Evolutionary conservation across 2,888 invertebrate species (phyloP).

Genomic region (Spatulosminthurus flaviceps): DNA sequence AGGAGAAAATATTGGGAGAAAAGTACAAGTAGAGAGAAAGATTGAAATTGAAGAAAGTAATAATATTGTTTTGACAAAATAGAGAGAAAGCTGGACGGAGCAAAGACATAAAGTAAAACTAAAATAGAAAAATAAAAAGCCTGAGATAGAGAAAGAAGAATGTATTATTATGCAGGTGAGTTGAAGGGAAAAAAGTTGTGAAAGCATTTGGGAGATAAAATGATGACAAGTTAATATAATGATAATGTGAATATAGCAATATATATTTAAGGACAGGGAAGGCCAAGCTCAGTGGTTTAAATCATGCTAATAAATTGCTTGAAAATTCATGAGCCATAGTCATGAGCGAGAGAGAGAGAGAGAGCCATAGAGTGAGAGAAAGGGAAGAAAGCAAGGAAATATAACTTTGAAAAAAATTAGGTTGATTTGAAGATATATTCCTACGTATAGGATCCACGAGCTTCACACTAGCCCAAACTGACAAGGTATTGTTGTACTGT

Average conservation of each 20-base stretch:
- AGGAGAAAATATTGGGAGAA: no score
- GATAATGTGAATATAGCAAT: slow-evolving; percentile 37
- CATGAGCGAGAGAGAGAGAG: not conserved
- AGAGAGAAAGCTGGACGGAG: no score
- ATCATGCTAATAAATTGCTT: slow-evolving; percentile 34
- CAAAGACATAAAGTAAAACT: no score
- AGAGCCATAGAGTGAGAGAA: not conserved
- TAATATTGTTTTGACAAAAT: no score
- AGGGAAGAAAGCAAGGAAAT: not conserved
- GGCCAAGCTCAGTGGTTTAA: slow-evolving; percentile 28
- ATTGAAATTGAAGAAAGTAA: no score
- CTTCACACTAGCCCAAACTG: slow-evolving; percentile 10
- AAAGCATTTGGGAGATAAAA: slow-evolving; percentile 33
- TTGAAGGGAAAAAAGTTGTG: not conserved
- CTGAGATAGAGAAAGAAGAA: slow-evolving; percentile 1
- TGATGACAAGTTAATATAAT: slow-evolving; percentile 47
- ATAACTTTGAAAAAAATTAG: slow-evolving; percentile 36
- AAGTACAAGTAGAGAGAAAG: no score
- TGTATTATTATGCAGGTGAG: not conserved
- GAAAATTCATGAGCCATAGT: slow-evolving; percentile 24
- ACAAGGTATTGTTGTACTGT: slow-evolving; percentile 49
- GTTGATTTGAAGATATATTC: slow-evolving; percentile 40
- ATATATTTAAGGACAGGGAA: slow-evolving; percentile 30
- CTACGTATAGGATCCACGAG: not conserved
- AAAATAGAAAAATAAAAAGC: not conserved